These are phyloP conservation scores for Epinephelus fuscoguttatus DNA, from an alignment of 2,113 vertebrate genomes.

Conservation along the genomic window DNA sequence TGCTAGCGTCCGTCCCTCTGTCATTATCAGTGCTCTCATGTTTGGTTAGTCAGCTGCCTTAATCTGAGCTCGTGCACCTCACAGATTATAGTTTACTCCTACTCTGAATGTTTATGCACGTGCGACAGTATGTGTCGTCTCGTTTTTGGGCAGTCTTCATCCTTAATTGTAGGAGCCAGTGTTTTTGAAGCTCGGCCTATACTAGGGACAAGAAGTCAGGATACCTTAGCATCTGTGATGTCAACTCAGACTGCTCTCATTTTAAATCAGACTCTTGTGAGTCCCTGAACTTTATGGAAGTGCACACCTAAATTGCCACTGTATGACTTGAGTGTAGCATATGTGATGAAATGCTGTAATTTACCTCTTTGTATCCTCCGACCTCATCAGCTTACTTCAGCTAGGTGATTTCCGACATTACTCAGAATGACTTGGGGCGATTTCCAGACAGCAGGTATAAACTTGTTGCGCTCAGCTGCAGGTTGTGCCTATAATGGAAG, in stretches of 20 bases:
- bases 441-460: slow-evolving; percentile 11
- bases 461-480: slow-evolving; percentile 1
- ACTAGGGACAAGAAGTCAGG: neutral
- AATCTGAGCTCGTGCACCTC: slow-evolving; percentile 35
- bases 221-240: neutral
- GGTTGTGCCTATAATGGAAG: slow-evolving; percentile 18
- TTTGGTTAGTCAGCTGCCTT: slow-evolving; percentile 12
- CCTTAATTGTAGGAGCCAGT: neutral
- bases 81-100: slow-evolving; percentile 47
- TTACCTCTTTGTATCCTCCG: slow-evolving; percentile 20
- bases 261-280: neutral
- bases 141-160: neutral
- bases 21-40: slow-evolving; percentile 18
- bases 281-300: neutral
- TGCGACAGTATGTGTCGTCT: neutral
- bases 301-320: neutral
- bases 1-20: neutral
- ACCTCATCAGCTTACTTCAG: neutral
- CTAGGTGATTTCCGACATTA: slow-evolving; percentile 30
- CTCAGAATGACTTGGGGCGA: slow-evolving; percentile 9
- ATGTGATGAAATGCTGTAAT: slow-evolving; percentile 26
- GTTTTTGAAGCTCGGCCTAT: neutral
- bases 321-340: neutral
- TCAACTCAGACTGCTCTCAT: neutral
- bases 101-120: slow-evolving; percentile 11